Evolutionary conservation across 1,140 invertebrate species (phyloP), one percentile per base, ranked within the genome.

Genomic region (Paralvinella palmiformis): DNA sequence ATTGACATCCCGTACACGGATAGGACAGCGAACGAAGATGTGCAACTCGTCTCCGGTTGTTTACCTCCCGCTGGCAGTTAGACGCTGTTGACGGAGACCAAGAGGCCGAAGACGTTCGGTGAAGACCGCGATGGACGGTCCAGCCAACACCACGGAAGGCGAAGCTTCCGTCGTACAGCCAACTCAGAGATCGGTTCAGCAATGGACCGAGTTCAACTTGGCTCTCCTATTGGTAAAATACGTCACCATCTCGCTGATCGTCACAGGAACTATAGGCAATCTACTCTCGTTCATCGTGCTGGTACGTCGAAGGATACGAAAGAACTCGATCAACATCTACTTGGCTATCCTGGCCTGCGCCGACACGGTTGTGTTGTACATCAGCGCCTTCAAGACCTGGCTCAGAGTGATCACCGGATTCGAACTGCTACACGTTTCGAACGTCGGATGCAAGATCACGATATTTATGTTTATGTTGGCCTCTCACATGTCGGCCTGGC

Each of bases 301-400:
- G 69, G 56, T 68, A 6, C 55, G 72, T 5, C 66, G 73, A 17
- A 72, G 72, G 35, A 76, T 79, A 72, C 62, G 73, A 50, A 50
- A 64, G 33, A 68, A 72, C 15, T 72, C 75, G 17, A 74, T 75
- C 22, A 75, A 69, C 65, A 75, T 79, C 57, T 80, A 77, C 59
- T 67, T 80, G 62, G 72, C 75, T 0, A 66, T 71, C 3, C 68
- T 80, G 27, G 77, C 79, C 0, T 65, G 77, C 15, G 74, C 72
- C 7, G 79, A 80, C 65, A 77, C 74, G 29, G 50, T 71, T 0
- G 73, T 79, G 3, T 65, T 80, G 6, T 72, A 73, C 48, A 62
- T 74, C 15, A 78, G 76, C 64, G 75, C 71, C 22, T 70, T 78
- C 36, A 76, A 79, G 56, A 78, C 73, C 3, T 80, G 77, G 77